Evolutionary conservation across 2,888 invertebrate species (phyloP), one percentile per base, ranked within the genome.

Genomic region (Leptopilina myrica): DNA sequence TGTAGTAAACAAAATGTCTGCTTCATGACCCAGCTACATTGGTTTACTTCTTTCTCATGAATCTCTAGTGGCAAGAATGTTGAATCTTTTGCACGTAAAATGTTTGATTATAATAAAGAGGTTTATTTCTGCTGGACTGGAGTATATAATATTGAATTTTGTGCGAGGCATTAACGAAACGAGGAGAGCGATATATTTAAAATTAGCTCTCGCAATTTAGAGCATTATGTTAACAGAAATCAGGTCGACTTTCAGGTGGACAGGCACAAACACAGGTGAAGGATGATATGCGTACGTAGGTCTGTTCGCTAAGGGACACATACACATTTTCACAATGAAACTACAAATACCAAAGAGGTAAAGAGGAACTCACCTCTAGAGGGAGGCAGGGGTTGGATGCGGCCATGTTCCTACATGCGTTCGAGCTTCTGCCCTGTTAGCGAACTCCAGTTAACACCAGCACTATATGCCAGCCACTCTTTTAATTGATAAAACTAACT

Each of bases 321-420:
- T 49, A 65, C 62, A 43, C 56, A 64, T 20, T 12, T 64, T 64
- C 26, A 12, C 64, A 46, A 6, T 64, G 33, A n/a, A 26, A 46
- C 15, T 64, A 69, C 64, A 9, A 65, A 67, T 67, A 56, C 64
- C 76, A 65, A 75, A 77, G 80, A 82, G 82, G 82, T 69, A 65
- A 75, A 77, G 80, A 82, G 82, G 82, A 84, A 89, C 91, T 91
- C 89, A 91, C 91, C 91, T 91, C 91, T 91, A 91, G 90, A 90
- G 91, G 91, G 91, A 91, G 91, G 91, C 91, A 91, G 91, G 91
- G 90, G 90, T 91, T 91, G 90, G 90, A 89, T 89, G 91, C 91
- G 91, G 91, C 91, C 91, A 91, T 91, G 89, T 91, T 91, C 91
- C 91, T 91, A 91, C 91, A 91, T 91, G 91, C 91, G 91, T 90